Conservation (phyloP, 2,113 vertebrate genomes). For the Notothenia coriiceps region DNA sequence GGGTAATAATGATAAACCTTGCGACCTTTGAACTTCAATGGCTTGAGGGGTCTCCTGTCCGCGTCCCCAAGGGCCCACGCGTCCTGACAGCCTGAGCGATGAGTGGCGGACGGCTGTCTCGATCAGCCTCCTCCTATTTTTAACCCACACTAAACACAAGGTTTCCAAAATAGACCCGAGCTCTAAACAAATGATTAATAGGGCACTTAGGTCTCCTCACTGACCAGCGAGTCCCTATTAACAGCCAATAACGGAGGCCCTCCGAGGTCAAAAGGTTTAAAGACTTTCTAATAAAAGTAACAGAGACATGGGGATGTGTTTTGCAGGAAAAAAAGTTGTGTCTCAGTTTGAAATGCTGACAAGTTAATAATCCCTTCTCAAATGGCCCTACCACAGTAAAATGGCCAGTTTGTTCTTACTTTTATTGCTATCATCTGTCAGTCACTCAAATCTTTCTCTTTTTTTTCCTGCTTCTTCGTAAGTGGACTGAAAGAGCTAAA, state of each 20-base stretch:
- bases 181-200: slow-evolving; percentile 90
- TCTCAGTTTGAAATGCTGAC: slow-evolving; percentile 91
- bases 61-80: slow-evolving; percentile 67
- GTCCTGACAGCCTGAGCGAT: slow-evolving; percentile 77
- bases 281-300: slow-evolving; percentile 92
- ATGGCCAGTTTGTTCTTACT: slow-evolving; percentile 81
- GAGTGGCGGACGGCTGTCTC: slow-evolving; percentile 75
- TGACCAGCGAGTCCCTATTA: slow-evolving; percentile 90
- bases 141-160: slow-evolving; percentile 92
- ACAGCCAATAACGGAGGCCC: slow-evolving; percentile 90
- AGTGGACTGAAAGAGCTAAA: slow-evolving; percentile 77
- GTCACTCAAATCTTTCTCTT: slow-evolving; percentile 70
- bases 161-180: slow-evolving; percentile 85
- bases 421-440: slow-evolving; percentile 83
- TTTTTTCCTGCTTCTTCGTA: slow-evolving; percentile 59
- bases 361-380: slow-evolving; percentile 92
- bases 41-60: slow-evolving; percentile 74
- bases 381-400: slow-evolving; percentile 78
- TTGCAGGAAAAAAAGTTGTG: slow-evolving; percentile 81
- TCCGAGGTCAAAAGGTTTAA: slow-evolving; percentile 91
- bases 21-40: slow-evolving; percentile 76
- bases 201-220: slow-evolving; percentile 89
- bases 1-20: slow-evolving; percentile 76
- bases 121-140: slow-evolving; percentile 88
- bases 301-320: slow-evolving; percentile 81